Evolutionary conservation across 1,140 invertebrate genomes (phyloP), one percentile per base, ranked within the genome.

Genomic region (Dreissena rostriformis): DNA sequence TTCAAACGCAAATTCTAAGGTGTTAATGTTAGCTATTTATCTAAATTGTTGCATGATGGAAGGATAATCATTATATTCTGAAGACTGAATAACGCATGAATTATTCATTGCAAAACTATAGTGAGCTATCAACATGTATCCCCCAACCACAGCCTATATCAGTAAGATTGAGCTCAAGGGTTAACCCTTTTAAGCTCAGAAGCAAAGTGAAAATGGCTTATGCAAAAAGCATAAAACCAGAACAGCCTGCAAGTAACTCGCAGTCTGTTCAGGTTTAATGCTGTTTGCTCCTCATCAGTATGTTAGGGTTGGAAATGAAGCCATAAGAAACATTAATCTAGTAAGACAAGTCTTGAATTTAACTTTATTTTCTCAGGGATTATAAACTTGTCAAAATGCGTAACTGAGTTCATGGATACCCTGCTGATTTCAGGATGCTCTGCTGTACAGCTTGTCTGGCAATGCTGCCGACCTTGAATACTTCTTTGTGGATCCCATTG

Each of bases 351-450:
- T n/a, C n/a, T n/a, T n/a, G n/a, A n/a, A n/a, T n/a, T n/a, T n/a
- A n/a, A n/a, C n/a, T n/a, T n/a, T n/a, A n/a, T n/a, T n/a, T n/a
- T n/a, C n/a, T n/a, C n/a, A n/a, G n/a, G n/a, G n/a, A n/a, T n/a
- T n/a, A n/a, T n/a, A n/a, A n/a, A n/a, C n/a, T n/a, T n/a, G n/a
- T n/a, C n/a, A n/a, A n/a, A n/a, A n/a, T n/a, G n/a, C n/a, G n/a
- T n/a, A n/a, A n/a, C n/a, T 52, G 49, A 51, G 24, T 29, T 26
- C 0, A 80, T 49, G 22, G 24, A 0, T 67, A 17, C 26, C 29
- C 12, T 75, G 29, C 76, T 79, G 19, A 55, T 49, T 85, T 15
- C 76, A 89, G 86, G 86, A 89, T 73, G 49, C 29, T 15, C 6
- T 86, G 4, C 4, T 19, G 0, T 87, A 88, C 68, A 73, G 24